Evolutionary conservation across 2,797 vertebrate species (phyloP), one percentile per base, ranked within the genome.

Genomic region (Chelidonichthys spinosus): DNA sequence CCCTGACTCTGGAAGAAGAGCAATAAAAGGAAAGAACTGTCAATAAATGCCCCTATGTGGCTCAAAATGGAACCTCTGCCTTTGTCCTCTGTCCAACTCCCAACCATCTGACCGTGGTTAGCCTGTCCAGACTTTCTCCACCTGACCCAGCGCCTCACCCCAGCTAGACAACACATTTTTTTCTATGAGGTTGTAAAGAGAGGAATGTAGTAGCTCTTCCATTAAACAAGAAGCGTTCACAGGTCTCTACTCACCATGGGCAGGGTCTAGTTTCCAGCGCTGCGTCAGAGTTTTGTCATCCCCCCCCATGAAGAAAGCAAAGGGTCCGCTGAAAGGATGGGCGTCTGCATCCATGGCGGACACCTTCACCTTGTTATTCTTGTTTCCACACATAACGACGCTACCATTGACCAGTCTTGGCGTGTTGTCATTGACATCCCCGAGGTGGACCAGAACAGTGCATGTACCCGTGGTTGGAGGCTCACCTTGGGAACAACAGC

Each of bases 341-440:
- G 11, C 6, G 36, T 96, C 95, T 0, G 2, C 0, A 25, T 95
- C 95, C 2, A 50, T 33, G 0, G 81, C 94, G 32, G 70, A 6
- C 7, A 97, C 18, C 7, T 40, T 79, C 11, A 96, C 63, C 1
- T 13, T 65, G 1, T 56, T 33, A 1, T 0, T 58, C 0, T 80
- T 86, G 75, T 95, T 89, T 37, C 69, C 83, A 49, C 96, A 98
- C 62, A 94, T 17, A 5, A 93, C 62, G 40, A 81, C 0, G 3
- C 18, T 74, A 0, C 81, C 83, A 35, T 59, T 74, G 3, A 15
- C 47, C 74, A 97, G 87, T 1, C 2, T 0, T 0, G 95, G 96
- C 2, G 0, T 25, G 1, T 94, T 91, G 87, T 96, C 96, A 17
- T 94, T 96, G 60, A 92, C 0, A 47, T 97, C 96, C 0, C 65